Conservation (phyloP, 2,113 vertebrate species). For the Podilymbus podiceps region DNA sequence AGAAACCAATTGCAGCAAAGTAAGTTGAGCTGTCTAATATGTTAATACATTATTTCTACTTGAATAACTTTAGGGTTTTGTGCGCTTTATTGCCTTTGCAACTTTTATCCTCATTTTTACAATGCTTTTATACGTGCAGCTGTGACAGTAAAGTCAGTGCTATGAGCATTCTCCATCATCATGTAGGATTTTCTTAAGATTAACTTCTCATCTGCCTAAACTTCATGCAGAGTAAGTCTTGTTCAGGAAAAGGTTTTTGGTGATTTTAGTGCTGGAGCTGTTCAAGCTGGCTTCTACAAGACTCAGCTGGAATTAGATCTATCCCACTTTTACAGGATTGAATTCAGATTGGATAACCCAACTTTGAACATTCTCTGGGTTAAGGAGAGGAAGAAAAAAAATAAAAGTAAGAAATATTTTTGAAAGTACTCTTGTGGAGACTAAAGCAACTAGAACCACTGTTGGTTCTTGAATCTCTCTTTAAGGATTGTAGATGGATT, state of each 20-base stretch:
- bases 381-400: not conserved
- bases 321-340: not conserved
- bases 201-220: not conserved
- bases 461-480: not conserved
- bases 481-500: not conserved
- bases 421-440: not conserved
- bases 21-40: conserved; percentile 60
- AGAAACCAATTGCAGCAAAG: conserved; percentile 71
- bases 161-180: not conserved
- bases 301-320: not conserved
- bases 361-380: not conserved
- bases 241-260: not conserved
- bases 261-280: not conserved
- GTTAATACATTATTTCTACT: not conserved
- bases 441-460: not conserved
- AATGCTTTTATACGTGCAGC: not conserved
- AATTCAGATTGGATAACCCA: not conserved
- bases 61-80: not conserved
- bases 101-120: not conserved
- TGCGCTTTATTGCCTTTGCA: not conserved
- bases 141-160: not conserved
- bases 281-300: not conserved
- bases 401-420: not conserved
- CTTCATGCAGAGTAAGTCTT: not conserved
- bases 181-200: not conserved